phyloP scores from a whole-genome alignment of 2,888 invertebrate genomes.

The Arctia plantaginis region DNA sequence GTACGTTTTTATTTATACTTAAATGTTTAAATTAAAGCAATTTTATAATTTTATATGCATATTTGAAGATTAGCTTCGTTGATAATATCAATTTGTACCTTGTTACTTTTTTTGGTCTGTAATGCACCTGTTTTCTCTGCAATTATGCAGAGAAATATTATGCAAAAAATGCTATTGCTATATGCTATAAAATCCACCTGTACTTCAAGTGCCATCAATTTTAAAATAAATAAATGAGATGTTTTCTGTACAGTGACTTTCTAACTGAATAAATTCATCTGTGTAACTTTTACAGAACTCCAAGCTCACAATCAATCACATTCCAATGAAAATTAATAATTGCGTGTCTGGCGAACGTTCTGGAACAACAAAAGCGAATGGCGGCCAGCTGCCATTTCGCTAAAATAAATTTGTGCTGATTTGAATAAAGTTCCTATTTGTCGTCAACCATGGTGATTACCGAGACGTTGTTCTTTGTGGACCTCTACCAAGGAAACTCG shows the following conservation, averaged over 20 bases:
- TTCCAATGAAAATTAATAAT: slow-evolving; percentile 46
- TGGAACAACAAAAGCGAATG: slow-evolving; percentile 66
- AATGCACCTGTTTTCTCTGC: too few species aligned
- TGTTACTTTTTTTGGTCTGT: too few species aligned
- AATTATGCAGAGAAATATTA: too few species aligned
- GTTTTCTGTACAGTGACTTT: not conserved
- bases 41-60: too few species aligned
- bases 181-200: not conserved
- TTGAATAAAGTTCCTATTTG: slow-evolving; percentile 78
- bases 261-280: not conserved
- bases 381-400: slow-evolving; percentile 66
- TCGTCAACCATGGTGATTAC: slow-evolving; percentile 69
- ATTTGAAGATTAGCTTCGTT: too few species aligned
- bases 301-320: slow-evolving; percentile 42
- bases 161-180: not conserved
- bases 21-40: too few species aligned
- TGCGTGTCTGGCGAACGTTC: slow-evolving; percentile 38
- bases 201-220: not conserved
- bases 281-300: slow-evolving; percentile 24
- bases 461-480: slow-evolving; percentile 48
- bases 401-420: slow-evolving; percentile 73
- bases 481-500: slow-evolving; percentile 47
- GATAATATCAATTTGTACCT: too few species aligned
- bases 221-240: not conserved
- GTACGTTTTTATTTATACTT: too few species aligned